phyloP scores from a whole-genome alignment of 2,888 invertebrate genomes.

The Archips crataeganus region DNA sequence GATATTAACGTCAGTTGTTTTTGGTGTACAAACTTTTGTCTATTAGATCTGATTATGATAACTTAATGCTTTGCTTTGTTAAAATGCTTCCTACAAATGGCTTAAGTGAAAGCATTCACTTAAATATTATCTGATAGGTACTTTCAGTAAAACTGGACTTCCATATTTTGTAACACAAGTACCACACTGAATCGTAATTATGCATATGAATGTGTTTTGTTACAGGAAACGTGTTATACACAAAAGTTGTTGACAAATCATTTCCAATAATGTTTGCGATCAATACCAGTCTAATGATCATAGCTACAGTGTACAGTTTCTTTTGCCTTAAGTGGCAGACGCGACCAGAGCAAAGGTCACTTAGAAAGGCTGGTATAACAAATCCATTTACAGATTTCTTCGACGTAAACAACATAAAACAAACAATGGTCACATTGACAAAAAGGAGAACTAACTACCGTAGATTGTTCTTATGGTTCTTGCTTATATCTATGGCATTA shows the following conservation, averaged over 20 bases:
- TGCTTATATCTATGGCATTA: conserved; percentile 91
- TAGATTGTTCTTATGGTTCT: conserved; percentile 87
- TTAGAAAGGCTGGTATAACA: conserved; percentile 84
- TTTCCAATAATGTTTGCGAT: conserved; percentile 91
- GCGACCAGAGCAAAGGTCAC: conserved; percentile 86
- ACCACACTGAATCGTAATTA: neutral
- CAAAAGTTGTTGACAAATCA: conserved; percentile 86
- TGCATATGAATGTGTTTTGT: conserved; percentile 44
- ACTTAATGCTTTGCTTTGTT: too few relatives aligned
- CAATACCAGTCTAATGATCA: conserved; percentile 87
- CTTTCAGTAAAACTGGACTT: neutral
- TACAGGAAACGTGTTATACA: conserved; percentile 89
- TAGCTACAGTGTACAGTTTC: conserved; percentile 88
- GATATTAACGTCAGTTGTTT: neutral
- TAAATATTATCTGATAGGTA: neutral
- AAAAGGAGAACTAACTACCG: conserved; percentile 86
- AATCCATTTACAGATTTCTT: conserved; percentile 90
- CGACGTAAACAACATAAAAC: conserved; percentile 88
- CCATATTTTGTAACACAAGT: neutral
- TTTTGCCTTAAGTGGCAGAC: conserved; percentile 90
- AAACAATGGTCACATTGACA: conserved; percentile 87
- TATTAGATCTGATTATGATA: neutral
- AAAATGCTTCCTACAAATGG: neutral
- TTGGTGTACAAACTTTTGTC: neutral
- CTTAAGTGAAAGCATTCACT: neutral